Base-by-base conservation (phyloP, 2,113 vertebrate genomes). In the Helogale parvula region DNA sequence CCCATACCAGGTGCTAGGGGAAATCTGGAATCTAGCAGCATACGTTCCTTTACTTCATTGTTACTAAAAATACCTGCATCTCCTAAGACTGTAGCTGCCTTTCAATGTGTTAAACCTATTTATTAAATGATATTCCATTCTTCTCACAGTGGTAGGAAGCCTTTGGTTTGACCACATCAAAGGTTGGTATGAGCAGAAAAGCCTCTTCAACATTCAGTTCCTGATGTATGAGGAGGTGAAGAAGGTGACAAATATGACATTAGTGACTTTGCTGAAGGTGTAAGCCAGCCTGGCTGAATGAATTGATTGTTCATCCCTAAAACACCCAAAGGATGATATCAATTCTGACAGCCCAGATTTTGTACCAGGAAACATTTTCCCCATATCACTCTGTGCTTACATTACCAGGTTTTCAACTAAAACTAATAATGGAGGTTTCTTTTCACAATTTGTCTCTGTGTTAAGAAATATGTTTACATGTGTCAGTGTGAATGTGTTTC, bases 121-220 rank as follows among this genome's bases (percentile, higher is more conserved):
- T 31, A 57, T 11, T 5, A 38, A 19, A 6, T 11, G 5, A 4
- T 25, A 23, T 83, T 12, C 66, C 11, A 0, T 84, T 72, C 84
- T 11, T 17, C 57, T 31, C n/a, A 77, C 88, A 99, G 98, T 99
- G 17, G 0, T 97, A 7, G 90, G 17, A 52, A 98, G 98, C 41
- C 97, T 68, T 0, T 99, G 98, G 99, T 94, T 99, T 69, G 98
- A 99, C 82, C 98, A 99, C 0, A 35, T 99, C 38, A 38, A 38
- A 38, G 38, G 38, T 38, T 38, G 38, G 38, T 38, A 38, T 38
- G 38, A 38, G 38, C 38, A 38, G 3, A 38, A 38, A 38, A 38
- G 38, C 38, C 38, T 38, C 38, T 38, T 38, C 38, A 38, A 38
- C 38, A 38, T 38, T 38, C 38, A 38, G 38, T 38, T 38, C 38